Evolutionary conservation across 2,113 vertebrate genomes (phyloP), one percentile per base, ranked within the genome.

Genomic region (Scartelaos histophorus): DNA sequence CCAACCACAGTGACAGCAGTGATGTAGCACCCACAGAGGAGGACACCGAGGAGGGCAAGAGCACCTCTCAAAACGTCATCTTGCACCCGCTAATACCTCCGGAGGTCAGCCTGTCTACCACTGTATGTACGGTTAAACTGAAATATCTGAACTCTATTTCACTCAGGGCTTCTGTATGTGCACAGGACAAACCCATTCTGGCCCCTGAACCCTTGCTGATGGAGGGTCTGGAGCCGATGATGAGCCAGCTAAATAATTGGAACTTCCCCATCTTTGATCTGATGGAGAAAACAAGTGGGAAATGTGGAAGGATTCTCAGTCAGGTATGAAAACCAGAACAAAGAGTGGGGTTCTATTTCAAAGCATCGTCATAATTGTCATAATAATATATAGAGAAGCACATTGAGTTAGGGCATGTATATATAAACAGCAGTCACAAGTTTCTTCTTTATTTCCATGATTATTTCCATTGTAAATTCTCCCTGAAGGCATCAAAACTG

Each of bases 241-340:
- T 98, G 95, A 93, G 93, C 75, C 95, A 98, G 76, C 88, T 99
- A 71, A 98, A 97, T 92, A 98, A 93, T 70, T 99, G 98, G 98
- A 99, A 99, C 92, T 99, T 99, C 82, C 98, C 98, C 19, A 96
- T 99, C 90, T 99, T 99, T 87, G 94, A 89, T 85, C 90, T 99
- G 92, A 94, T 98, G 93, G 97, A 98, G 92, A 96, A 94, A 87
- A 99, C 96, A 0, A 94, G 95, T 56, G 96, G 94, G 79, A 96
- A 95, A 89, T 94, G 95, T 56, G 97, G 98, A 47, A 91, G 95
- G 54, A 98, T 99, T 92, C 96, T 99, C 64, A 99, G 97, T 86
- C 98, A 99, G 96, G 98, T 99, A 86, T 95, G 94, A 16, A 7
- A 54, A 21, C 12, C 13, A 47, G 29, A 29, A 29, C 29, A 29